These are phyloP conservation scores for Onchidella celtica DNA, from an alignment of 2,888 invertebrate genomes.

Conservation along the genomic window DNA sequence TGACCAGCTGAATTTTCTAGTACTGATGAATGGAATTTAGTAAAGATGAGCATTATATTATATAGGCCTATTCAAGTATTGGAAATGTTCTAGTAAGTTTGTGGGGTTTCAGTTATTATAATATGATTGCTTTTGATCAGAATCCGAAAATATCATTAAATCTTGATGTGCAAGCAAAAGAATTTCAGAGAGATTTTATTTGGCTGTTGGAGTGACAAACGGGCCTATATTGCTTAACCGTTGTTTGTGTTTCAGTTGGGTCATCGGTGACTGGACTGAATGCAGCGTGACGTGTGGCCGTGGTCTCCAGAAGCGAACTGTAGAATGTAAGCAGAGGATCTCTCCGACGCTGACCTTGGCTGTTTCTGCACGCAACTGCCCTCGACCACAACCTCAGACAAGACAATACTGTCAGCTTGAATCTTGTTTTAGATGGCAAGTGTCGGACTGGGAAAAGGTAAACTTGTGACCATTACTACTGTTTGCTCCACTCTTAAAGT, in stretches of 20 bases:
- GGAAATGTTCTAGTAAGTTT: no score
- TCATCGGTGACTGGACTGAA: slow-evolving; percentile 88
- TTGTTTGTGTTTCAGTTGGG: slow-evolving; percentile 84
- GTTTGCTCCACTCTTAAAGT: not conserved
- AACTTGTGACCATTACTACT: not conserved
- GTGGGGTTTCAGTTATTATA: no score
- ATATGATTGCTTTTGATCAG: no score
- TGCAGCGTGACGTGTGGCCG: slow-evolving; percentile 89
- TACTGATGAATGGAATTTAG: no score
- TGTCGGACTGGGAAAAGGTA: slow-evolving; percentile 84
- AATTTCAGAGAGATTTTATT: no score
- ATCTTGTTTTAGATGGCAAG: slow-evolving; percentile 81
- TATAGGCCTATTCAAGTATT: no score
- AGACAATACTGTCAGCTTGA: slow-evolving; percentile 68
- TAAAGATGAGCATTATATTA: no score
- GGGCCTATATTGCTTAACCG: not conserved
- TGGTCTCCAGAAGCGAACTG: slow-evolving; percentile 87
- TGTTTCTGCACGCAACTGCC: slow-evolving; percentile 85
- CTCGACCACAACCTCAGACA: slow-evolving; percentile 80
- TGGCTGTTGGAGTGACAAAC: not conserved
- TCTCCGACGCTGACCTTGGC: slow-evolving; percentile 82
- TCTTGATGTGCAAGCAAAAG: no score
- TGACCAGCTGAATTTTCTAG: no score
- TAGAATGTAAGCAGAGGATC: slow-evolving; percentile 87
- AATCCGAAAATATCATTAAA: no score